These are phyloP conservation scores for Eudasyphora cyanicolor DNA, from an alignment of 2,888 invertebrate species.

Conservation along the genomic window DNA sequence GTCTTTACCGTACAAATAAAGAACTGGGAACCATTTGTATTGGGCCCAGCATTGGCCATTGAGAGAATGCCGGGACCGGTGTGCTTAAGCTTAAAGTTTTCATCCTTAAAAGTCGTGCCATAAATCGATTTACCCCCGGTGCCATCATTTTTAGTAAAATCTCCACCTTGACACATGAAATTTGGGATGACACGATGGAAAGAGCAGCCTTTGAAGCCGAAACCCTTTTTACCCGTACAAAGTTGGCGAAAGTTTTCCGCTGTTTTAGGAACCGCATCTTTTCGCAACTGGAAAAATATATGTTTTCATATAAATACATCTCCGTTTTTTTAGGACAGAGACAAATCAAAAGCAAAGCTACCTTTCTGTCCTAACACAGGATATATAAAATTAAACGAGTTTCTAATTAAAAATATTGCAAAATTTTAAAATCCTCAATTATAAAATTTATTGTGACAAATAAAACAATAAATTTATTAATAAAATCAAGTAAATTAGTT, in stretches of 20 bases:
- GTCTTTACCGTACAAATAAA: slow-evolving; percentile 95
- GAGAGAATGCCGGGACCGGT: slow-evolving; percentile 93
- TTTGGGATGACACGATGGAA: slow-evolving; percentile 97
- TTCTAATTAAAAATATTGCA: too few relatives aligned
- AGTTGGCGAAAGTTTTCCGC: slow-evolving; percentile 96
- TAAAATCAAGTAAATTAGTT: too few relatives aligned
- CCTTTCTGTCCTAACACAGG: too few relatives aligned
- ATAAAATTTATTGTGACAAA: too few relatives aligned
- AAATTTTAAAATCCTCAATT: too few relatives aligned
- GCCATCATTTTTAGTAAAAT: slow-evolving; percentile 95
- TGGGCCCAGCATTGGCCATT: slow-evolving; percentile 96
- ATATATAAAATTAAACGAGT: too few relatives aligned
- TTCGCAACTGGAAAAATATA: slow-evolving; percentile 66
- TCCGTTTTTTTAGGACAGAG: not conserved
- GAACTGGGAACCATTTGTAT: slow-evolving; percentile 97
- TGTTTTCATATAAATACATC: not conserved
- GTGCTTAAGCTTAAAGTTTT: slow-evolving; percentile 96
- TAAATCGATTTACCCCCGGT: slow-evolving; percentile 97
- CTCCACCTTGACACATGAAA: slow-evolving; percentile 97
- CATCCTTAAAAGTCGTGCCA: slow-evolving; percentile 95
- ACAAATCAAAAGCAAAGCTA: too few relatives aligned
- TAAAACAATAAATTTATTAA: too few relatives aligned
- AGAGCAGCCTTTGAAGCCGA: slow-evolving; percentile 93
- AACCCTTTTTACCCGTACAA: slow-evolving; percentile 95
- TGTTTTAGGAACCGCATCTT: slow-evolving; percentile 83